These are phyloP conservation scores for Protophormia terraenovae DNA, from an alignment of 2,888 invertebrate species.

Conservation along the genomic window DNA sequence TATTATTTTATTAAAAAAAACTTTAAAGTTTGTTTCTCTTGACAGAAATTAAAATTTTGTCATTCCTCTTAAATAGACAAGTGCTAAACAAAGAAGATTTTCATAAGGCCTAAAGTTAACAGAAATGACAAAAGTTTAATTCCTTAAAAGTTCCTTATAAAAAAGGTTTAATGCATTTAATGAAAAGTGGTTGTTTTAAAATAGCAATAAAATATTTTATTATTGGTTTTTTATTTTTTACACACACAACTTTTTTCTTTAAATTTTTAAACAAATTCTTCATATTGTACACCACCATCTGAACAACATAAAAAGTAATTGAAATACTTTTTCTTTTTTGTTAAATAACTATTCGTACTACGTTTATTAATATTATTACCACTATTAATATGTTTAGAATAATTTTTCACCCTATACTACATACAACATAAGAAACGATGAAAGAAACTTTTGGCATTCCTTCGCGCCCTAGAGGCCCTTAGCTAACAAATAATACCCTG, in stretches of 20 bases:
- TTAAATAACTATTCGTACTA: slow-evolving; percentile 62
- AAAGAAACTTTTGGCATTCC: slow-evolving; percentile 81
- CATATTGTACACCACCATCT: slow-evolving; percentile 65
- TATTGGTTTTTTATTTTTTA: too few species aligned
- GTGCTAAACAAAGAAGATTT: background rate
- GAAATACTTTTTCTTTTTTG: slow-evolving; percentile 63
- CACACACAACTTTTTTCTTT: too few species aligned
- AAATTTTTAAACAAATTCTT: slow-evolving; percentile 64
- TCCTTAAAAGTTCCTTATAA: background rate
- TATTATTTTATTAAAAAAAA: too few species aligned
- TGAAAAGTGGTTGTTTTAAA: background rate
- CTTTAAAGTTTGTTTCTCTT: background rate
- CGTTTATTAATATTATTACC: slow-evolving; percentile 33
- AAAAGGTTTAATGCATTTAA: background rate
- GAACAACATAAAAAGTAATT: slow-evolving; percentile 66
- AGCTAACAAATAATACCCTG: slow-evolving; percentile 82
- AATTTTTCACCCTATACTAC: slow-evolving; percentile 74
- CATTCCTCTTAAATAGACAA: background rate
- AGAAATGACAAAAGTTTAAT: slow-evolving; percentile 6
- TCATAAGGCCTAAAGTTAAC: background rate
- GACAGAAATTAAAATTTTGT: background rate
- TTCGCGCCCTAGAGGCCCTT: slow-evolving; percentile 80
- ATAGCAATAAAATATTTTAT: background rate
- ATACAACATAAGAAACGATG: slow-evolving; percentile 80
- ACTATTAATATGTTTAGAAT: slow-evolving; percentile 44